Percentiles rank a stretch among this genome's conserved stretches.
Evolutionary conservation across 1,140 invertebrate genomes (phyloP).

Genomic region (Drosophila repleta): DNA sequence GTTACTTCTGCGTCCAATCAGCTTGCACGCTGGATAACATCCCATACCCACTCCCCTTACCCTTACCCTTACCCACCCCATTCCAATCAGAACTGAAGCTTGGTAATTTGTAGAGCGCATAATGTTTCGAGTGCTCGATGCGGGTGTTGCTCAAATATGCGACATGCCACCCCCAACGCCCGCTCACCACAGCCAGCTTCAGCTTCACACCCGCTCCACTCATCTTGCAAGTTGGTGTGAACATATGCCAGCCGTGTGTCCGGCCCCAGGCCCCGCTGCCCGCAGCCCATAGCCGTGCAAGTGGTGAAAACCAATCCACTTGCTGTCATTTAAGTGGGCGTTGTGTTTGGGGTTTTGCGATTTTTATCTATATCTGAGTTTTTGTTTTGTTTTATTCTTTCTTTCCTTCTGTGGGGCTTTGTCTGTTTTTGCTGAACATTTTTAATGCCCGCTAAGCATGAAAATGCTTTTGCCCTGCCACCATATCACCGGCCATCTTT

Average conservation of each 20-base stretch:
- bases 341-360: slow-evolving; percentile 47
- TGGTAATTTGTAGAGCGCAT: slow-evolving; percentile 68
- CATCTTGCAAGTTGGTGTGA: slow-evolving; percentile 76
- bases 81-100: slow-evolving; percentile 31
- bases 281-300: neutral
- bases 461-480: slow-evolving; percentile 72
- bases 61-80: neutral
- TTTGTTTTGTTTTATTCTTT: slow-evolving; percentile 46
- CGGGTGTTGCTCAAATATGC: slow-evolving; percentile 79
- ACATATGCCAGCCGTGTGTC: slow-evolving; percentile 79
- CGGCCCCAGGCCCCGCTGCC: slow-evolving; percentile 11
- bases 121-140: slow-evolving; percentile 67
- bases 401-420: slow-evolving; percentile 22
- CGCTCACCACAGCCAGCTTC: slow-evolving; percentile 43
- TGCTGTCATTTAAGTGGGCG: slow-evolving; percentile 37
- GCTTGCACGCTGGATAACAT: slow-evolving; percentile 41
- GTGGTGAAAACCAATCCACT: slow-evolving; percentile 22
- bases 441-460: slow-evolving; percentile 81
- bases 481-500: slow-evolving; percentile 10
- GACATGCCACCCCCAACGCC: slow-evolving; percentile 33
- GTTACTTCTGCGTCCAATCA: slow-evolving; percentile 59
- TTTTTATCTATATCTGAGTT: slow-evolving; percentile 52
- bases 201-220: slow-evolving; percentile 32
- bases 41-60: slow-evolving; percentile 3
- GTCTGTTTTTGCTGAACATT: slow-evolving; percentile 67